Base-by-base conservation (phyloP, 2,113 vertebrate species). In the Condylura cristata region DNA sequence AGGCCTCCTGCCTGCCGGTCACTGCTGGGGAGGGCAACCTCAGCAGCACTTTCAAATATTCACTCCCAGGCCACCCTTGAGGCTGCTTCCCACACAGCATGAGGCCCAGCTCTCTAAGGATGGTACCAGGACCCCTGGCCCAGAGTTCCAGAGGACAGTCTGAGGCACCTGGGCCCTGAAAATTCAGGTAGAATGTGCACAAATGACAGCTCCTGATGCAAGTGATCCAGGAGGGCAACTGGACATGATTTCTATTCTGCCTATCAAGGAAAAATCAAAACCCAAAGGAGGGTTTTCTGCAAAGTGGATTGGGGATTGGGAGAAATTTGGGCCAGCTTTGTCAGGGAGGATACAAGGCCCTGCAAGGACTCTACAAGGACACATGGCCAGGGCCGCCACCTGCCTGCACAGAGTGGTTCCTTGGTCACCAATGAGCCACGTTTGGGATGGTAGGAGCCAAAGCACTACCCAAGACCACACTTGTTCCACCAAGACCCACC, bases 401-500 rank as follows among this genome's bases (percentile, higher is more conserved):
- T 8, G 58, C 68, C 22, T 24, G 6, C 11, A 44, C 34, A 66
- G 18, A 22, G 78, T 34, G 10, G 61, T 9, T 18, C 16, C 58
- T 86, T 2, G 0, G 56, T 12, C 41, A 44, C 39, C n/a, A 8
- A 30, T 8, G 0, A 53, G 41, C 26, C 3, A 24, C 24, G 51
- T 48, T 32, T 51, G 44, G 44, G 26, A 34, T 44, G 16, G 8
- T 65, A 56, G 51, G 41, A 28, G 91, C n/a, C 10, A 37, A 44
- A 63, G 22, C 56, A 30, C 20, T 71, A 14, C 65, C 58, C 10
- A 86, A 8, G 63, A 39, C n/a, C 13, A 39, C 8, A 18, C 2
- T 39, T 20, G 8, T 37, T 1, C 24, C 34, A 11, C 51, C 1
- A 12, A 32, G 87, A 95, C 97, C 91, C 82, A 99, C 99, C 99